Evolutionary conservation across 2,797 vertebrate species (phyloP), one percentile per base, ranked within the genome.

Genomic region (Enteromius mattozi): DNA sequence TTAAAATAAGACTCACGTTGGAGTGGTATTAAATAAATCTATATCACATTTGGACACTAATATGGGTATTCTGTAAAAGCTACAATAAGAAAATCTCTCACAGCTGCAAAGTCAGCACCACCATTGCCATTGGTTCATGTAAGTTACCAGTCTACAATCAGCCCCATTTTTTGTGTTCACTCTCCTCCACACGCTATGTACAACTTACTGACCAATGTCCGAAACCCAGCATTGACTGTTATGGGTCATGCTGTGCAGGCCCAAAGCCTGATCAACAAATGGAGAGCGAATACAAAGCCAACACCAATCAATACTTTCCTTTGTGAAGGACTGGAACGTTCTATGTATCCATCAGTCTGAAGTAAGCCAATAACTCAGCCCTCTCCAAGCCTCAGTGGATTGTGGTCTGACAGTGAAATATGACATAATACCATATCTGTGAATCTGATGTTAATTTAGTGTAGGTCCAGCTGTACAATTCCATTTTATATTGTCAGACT

Each of bases 251-350:
- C 88, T 90, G 91, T 92, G 90, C 88, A 91, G 86, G 90, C 71
- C 87, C 54, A 84, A 87, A 65, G 80, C 89, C 91, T 88, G 92
- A 94, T 92, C 93, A 93, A 93, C 93, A 93, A 94, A 95, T 94
- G 91, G 90, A 93, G 92, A 87, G 91, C 81, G 91, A 94, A 94
- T 93, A 92, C 92, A 91, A 91, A 87, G 89, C 91, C 92, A 94
- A 91, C 92, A 92, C 88, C 91, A 77, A 95, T 95, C 94, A 93
- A 95, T 95, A 95, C 85, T 90, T 94, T 87, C 89, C 91, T 93
- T 91, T 88, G 89, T 93, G 93, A 95, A 92, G 88, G 90, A 91
- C 93, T 92, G 90, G 87, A 92, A 91, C 92, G 88, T 91, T 95
- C 92, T 90, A 89, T 89, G 90, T 91, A 91, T 92, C 92, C 91